Conservation (phyloP, 2,113 vertebrate genomes). For the Pheucticus melanocephalus region DNA sequence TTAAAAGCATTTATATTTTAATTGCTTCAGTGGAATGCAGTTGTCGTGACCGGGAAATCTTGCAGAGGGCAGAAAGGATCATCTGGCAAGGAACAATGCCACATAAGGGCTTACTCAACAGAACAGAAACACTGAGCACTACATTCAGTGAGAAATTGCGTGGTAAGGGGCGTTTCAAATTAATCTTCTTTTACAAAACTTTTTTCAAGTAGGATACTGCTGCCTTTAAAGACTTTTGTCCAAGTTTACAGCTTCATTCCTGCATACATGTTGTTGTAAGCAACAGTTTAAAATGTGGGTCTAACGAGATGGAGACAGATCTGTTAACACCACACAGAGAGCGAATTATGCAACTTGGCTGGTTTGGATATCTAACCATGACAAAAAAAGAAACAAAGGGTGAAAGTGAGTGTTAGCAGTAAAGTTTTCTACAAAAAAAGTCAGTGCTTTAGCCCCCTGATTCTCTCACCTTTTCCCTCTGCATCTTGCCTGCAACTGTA, state of each 20-base stretch:
- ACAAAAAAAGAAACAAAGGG: not conserved
- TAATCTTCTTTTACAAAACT: not conserved
- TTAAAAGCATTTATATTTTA: conserved; percentile 39
- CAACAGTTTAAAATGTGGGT: not conserved
- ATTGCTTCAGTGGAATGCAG: conserved; percentile 10
- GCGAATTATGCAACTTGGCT: conserved; percentile 6
- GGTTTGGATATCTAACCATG: not conserved
- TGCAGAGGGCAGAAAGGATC: conserved; percentile 38
- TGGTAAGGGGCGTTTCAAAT: not conserved
- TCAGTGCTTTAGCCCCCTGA: fast-evolving
- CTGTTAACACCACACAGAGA: not conserved
- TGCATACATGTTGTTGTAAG: not conserved
- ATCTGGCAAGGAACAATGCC: not conserved
- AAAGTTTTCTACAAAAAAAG: not conserved
- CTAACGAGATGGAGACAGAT: conserved; percentile 29
- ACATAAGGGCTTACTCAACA: not conserved
- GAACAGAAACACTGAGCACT: not conserved
- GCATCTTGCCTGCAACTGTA: not conserved
- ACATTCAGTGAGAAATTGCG: not conserved
- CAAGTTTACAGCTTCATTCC: conserved; percentile 5
- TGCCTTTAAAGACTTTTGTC: not conserved
- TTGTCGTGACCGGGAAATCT: not conserved
- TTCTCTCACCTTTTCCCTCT: not conserved
- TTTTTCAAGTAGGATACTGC: not conserved
- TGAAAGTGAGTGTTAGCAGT: not conserved